A percentile compares a stretch with the other conserved stretches of the same genome.
phyloP scores from a whole-genome alignment of 2,113 vertebrate genomes.

The Miniopterus natalensis region DNA sequence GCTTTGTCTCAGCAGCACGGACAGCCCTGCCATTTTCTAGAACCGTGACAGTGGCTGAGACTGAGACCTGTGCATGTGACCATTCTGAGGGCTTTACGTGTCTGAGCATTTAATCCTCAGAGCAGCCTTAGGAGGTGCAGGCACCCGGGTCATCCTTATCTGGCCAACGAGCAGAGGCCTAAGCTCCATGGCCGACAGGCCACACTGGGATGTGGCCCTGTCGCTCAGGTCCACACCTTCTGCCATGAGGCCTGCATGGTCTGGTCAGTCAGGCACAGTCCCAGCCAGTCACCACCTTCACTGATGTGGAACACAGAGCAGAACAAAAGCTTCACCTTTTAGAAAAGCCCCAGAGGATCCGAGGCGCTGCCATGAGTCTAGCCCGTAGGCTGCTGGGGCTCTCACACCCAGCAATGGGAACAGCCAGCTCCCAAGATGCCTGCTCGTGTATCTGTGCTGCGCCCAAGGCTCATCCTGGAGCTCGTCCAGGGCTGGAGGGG shows the following conservation, averaged over 20 bases:
- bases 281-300: neutral
- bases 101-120: neutral
- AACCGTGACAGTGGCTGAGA: neutral
- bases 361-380: neutral
- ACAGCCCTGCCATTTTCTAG: rapidly evolving
- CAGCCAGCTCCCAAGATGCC: neutral
- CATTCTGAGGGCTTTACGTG: rapidly evolving
- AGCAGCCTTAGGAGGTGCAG: neutral
- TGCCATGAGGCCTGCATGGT: rapidly evolving
- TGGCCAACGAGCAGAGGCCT: neutral
- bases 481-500: rapidly evolving
- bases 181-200: neutral
- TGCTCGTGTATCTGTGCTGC: rapidly evolving
- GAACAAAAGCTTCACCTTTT: neutral
- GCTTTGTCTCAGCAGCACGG: neutral
- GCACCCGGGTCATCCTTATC: rapidly evolving
- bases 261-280: neutral
- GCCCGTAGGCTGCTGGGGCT: neutral
- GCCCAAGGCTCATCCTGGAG: neutral
- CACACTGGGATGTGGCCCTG: rapidly evolving
- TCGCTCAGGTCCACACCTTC: rapidly evolving
- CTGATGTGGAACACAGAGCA: neutral
- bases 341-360: neutral
- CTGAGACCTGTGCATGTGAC: neutral
- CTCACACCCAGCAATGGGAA: rapidly evolving